Evolutionary conservation across 2,888 invertebrate genomes (phyloP).

Genomic region (Sminthurides aquaticus): DNA sequence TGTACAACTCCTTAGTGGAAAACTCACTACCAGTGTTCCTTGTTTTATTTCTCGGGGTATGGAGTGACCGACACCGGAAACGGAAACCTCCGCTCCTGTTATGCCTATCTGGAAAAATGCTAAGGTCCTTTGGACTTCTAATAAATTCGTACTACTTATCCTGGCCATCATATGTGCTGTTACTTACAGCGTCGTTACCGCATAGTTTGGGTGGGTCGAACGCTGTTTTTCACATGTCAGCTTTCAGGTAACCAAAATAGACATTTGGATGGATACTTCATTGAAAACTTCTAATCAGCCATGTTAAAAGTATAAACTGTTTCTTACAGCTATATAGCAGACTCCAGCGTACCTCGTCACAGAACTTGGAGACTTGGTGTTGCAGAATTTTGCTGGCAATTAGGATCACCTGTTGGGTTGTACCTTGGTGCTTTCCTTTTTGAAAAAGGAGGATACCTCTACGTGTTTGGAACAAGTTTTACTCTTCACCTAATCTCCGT

Average conservation of each 20-base stretch:
- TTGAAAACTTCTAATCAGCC: not conserved
- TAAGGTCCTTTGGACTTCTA: constrained; percentile 38
- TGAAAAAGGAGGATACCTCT: constrained; percentile 39
- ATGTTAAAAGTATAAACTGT: not conserved
- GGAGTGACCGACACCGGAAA: constrained; percentile 38
- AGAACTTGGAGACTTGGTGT: constrained; percentile 40
- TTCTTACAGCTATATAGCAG: constrained; percentile 37
- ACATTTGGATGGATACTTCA: not conserved
- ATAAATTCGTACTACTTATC: constrained; percentile 39
- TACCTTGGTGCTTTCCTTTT: constrained; percentile 39
- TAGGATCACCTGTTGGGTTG: constrained; percentile 38
- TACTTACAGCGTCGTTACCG: constrained; percentile 38
- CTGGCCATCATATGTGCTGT: constrained; percentile 37
- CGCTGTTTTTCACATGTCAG: constrained; percentile 42
- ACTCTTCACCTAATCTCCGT: constrained; percentile 36
- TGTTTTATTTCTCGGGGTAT: constrained; percentile 43
- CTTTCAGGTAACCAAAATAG: constrained; percentile 31
- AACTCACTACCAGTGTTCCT: constrained; percentile 41
- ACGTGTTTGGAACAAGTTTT: constrained; percentile 37
- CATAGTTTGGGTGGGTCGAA: constrained; percentile 41
- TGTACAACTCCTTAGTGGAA: constrained; percentile 42
- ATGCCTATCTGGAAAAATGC: constrained; percentile 37
- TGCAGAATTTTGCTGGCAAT: constrained; percentile 41
- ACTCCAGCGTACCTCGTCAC: constrained; percentile 41
- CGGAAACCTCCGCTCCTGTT: constrained; percentile 41